Evolutionary conservation across 2,888 invertebrate genomes (phyloP).

Genomic region (Ypsolopha scabrella): DNA sequence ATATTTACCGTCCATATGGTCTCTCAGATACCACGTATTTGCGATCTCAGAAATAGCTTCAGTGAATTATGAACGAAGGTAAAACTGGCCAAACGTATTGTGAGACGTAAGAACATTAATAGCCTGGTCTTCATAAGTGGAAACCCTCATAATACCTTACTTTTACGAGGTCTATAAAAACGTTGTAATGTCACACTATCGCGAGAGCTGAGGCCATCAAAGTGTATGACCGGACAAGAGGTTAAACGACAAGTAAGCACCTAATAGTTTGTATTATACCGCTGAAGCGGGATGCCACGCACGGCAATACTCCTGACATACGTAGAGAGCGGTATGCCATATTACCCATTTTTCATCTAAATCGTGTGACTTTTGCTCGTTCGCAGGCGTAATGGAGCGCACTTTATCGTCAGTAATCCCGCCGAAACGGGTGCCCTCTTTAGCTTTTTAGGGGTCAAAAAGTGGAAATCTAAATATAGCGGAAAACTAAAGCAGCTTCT

Average conservation of each 20-base stretch:
- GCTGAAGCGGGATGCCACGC: slow-evolving; percentile 6
- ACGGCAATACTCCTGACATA: slow-evolving; percentile 13
- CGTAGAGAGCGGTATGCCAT: slow-evolving; percentile 33
- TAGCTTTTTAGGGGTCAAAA: slow-evolving; percentile 9
- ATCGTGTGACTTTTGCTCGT: slow-evolving; percentile 42
- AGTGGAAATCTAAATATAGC: too few relatives aligned
- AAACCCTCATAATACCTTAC: slow-evolving; percentile 3
- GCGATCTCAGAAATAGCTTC: too few relatives aligned
- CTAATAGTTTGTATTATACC: slow-evolving; percentile 8
- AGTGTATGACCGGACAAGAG: slow-evolving; percentile 11
- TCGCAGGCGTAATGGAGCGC: slow-evolving; percentile 41
- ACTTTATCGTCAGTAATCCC: slow-evolving; percentile 47
- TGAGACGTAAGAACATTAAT: neutral
- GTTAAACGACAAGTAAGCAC: slow-evolving; percentile 20
- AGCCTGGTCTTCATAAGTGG: slow-evolving; percentile 8
- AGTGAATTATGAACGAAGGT: neutral
- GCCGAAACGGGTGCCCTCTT: slow-evolving; percentile 23
- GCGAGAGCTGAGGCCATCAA: slow-evolving; percentile 11
- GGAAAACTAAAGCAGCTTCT: slow-evolving; percentile 3
- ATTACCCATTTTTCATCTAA: slow-evolving; percentile 47
- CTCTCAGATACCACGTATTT: slow-evolving; percentile 12
- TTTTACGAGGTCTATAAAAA: slow-evolving; percentile 5
- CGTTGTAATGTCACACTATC: neutral
- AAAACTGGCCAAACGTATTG: neutral
- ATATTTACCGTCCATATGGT: slow-evolving; percentile 58